A percentile compares a stretch with the other conserved stretches of the same genome.
These are phyloP conservation scores for Parapristionchus giblindavisi DNA, from an alignment of 2,888 invertebrate genomes.

Conservation along the genomic window DNA sequence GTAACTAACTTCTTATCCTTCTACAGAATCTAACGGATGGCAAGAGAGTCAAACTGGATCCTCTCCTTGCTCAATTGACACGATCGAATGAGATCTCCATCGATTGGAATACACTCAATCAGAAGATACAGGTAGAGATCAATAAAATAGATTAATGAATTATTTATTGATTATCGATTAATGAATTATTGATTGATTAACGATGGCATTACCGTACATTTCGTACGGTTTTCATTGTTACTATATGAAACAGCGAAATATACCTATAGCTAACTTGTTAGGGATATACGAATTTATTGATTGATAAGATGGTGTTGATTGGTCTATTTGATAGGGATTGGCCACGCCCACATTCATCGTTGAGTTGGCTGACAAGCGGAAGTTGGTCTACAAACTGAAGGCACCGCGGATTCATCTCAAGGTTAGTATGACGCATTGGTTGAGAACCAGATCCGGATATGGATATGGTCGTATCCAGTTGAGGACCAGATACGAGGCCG, in stretches of 20 bases:
- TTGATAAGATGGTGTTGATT: background rate
- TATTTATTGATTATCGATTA: no score
- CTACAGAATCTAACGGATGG: slow-evolving; percentile 49
- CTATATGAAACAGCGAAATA: no score
- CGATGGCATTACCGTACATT: no score
- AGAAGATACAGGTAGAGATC: slow-evolving; percentile 48
- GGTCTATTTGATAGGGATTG: slow-evolving; percentile 30
- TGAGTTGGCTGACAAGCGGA: slow-evolving; percentile 51
- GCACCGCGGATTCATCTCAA: slow-evolving; percentile 37
- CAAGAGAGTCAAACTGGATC: slow-evolving; percentile 50
- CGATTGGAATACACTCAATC: slow-evolving; percentile 54
- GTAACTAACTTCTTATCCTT: no score
- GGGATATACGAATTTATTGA: no score
- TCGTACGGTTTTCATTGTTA: no score
- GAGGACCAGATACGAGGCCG: no score
- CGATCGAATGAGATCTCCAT: slow-evolving; percentile 42
- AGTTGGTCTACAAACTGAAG: slow-evolving; percentile 36
- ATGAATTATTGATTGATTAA: no score
- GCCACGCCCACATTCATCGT: slow-evolving; percentile 38
- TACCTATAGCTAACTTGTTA: no score
- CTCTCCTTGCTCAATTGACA: slow-evolving; percentile 42
- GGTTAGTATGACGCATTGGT: slow-evolving; percentile 1
- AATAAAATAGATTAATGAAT: background rate
- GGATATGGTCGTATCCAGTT: no score
- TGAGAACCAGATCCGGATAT: no score